Percentiles rank a stretch among this genome's conserved stretches.
Evolutionary conservation across 2,113 vertebrate genomes (phyloP).

Genomic region (Oreocharis arfaki): DNA sequence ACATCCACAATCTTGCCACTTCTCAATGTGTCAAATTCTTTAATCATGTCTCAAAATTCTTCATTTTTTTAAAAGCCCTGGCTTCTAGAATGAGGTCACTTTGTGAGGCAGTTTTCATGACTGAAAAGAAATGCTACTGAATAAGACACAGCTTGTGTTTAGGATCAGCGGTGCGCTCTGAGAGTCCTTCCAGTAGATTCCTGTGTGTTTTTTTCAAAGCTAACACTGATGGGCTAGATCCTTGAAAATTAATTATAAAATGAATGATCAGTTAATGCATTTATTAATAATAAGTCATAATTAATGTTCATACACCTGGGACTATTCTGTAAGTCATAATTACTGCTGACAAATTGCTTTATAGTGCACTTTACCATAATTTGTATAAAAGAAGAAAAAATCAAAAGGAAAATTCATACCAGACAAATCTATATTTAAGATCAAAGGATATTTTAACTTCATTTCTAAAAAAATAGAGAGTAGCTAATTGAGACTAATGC

Average conservation of each 20-base stretch:
- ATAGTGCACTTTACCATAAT: background rate
- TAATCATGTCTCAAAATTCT: background rate
- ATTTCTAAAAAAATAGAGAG: background rate
- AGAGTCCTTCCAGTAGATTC: background rate
- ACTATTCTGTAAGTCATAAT: background rate
- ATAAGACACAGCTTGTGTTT: background rate
- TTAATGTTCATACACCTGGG: background rate
- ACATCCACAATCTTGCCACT: background rate
- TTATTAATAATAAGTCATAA: background rate
- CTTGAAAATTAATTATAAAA: background rate
- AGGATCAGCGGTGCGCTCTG: background rate
- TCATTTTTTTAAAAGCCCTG: background rate
- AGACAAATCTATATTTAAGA: background rate
- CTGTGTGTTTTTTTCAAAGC: background rate
- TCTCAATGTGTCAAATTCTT: background rate
- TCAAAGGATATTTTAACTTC: background rate
- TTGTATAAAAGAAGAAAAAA: background rate
- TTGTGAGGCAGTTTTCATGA: background rate
- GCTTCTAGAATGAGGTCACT: background rate
- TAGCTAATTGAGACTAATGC: background rate
- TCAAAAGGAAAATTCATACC: background rate
- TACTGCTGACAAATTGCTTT: background rate
- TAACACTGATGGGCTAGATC: background rate
- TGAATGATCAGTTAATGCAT: background rate
- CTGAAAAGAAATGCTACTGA: background rate